Evolutionary conservation across 1,140 invertebrate species (phyloP).

Genomic region (Papilio xuthus): DNA sequence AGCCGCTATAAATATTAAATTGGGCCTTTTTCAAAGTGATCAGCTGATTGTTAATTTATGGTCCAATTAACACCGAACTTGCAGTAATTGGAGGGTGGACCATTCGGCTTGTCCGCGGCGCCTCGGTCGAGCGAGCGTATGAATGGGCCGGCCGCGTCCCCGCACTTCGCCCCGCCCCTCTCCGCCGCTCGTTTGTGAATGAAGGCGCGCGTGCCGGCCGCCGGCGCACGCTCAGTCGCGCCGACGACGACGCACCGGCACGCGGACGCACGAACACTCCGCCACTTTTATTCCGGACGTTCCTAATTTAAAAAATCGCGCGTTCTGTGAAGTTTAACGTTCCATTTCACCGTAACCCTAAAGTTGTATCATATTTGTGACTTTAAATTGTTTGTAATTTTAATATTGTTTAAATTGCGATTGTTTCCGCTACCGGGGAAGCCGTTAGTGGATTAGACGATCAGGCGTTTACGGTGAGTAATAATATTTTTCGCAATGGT

Average conservation of each 20-base stretch:
- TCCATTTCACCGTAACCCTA: conserved; percentile 43
- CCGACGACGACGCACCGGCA: conserved; percentile 63
- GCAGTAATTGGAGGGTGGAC: conserved; percentile 13
- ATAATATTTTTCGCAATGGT: conserved; percentile 62
- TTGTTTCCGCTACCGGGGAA: conserved; percentile 50
- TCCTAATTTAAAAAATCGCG: conserved; percentile 67
- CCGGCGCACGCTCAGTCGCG: conserved; percentile 78
- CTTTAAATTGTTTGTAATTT: conserved; percentile 45
- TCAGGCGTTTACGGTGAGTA: conserved; percentile 67
- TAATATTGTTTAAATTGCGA: conserved; percentile 7
- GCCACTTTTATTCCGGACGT: conserved; percentile 59
- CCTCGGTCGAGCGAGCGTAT: conserved; percentile 55
- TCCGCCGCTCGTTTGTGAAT: conserved; percentile 77
- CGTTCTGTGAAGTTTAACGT: conserved; percentile 47
- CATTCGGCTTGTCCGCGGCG: conserved; percentile 44
- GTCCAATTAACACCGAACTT: conserved; percentile 20
- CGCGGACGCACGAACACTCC: conserved; percentile 61
- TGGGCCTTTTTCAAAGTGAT: neutral
- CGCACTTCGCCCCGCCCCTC: conserved; percentile 49
- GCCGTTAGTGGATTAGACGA: conserved; percentile 49
- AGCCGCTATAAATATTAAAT: neutral
- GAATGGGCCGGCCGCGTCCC: conserved; percentile 62
- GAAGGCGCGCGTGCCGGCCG: conserved; percentile 60
- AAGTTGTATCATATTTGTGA: conserved; percentile 49
- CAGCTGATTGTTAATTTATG: conserved; percentile 20